phyloP scores from a whole-genome alignment of 2,888 invertebrate genomes.

The Pyrgus malvae region DNA sequence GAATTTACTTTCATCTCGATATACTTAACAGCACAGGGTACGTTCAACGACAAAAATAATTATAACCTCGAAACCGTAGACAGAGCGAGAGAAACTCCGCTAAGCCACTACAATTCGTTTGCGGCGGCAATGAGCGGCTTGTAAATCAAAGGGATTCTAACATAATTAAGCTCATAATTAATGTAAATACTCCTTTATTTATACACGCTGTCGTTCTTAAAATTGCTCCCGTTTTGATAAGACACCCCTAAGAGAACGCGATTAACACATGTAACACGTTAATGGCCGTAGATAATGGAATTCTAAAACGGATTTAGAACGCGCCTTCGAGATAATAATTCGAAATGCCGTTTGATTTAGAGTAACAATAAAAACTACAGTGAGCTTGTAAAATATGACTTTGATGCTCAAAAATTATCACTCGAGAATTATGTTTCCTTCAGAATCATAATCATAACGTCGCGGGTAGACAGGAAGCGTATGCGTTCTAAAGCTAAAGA shows the following conservation, averaged over 20 bases:
- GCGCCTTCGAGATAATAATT: slow-evolving; percentile 33
- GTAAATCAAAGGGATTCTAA: slow-evolving; percentile 81
- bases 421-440: slow-evolving; percentile 65
- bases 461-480: slow-evolving; percentile 60
- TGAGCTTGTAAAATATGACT: slow-evolving; percentile 36
- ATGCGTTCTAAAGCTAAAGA: slow-evolving; percentile 57
- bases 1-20: slow-evolving; percentile 73
- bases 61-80: slow-evolving; percentile 62
- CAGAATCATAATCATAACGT: slow-evolving; percentile 60
- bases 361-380: slow-evolving; percentile 42
- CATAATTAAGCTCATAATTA: slow-evolving; percentile 81
- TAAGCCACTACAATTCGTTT: slow-evolving; percentile 80
- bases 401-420: slow-evolving; percentile 49
- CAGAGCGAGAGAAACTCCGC: slow-evolving; percentile 64
- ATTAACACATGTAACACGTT: slow-evolving; percentile 72
- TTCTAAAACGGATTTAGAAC: slow-evolving; percentile 31
- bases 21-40: slow-evolving; percentile 33
- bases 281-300: slow-evolving; percentile 62
- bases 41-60: slow-evolving; percentile 75
- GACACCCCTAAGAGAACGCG: slow-evolving; percentile 59
- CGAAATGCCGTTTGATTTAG: slow-evolving; percentile 38
- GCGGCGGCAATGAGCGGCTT: slow-evolving; percentile 77
- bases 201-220: slow-evolving; percentile 77
- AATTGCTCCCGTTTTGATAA: slow-evolving; percentile 76
- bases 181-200: slow-evolving; percentile 78